Conservation (phyloP, 2,113 vertebrate genomes). For the Pseudorhombus dupliciocellatus region DNA sequence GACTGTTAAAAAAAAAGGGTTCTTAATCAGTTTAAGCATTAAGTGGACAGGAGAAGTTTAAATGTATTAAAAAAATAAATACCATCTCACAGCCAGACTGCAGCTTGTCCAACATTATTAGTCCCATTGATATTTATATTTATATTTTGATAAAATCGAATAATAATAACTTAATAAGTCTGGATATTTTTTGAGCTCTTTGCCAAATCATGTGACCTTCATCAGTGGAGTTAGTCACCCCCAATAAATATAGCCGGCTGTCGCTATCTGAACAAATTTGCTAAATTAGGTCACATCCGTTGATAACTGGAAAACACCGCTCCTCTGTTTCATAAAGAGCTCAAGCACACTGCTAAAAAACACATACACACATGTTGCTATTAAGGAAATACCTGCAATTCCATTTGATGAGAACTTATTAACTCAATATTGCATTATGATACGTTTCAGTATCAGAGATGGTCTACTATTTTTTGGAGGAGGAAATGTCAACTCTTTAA, state of each 20-base stretch:
- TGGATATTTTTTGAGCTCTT: not conserved
- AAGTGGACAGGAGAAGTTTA: not conserved
- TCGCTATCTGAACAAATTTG: not conserved
- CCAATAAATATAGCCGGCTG: not conserved
- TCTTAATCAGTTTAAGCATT: slow-evolving; percentile 3
- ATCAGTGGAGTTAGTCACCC: not conserved
- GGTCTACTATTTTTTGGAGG: too few species aligned
- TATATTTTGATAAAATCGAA: too few species aligned
- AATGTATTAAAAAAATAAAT: not conserved
- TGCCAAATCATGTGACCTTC: not conserved
- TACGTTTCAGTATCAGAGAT: too few species aligned
- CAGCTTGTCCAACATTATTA: not conserved
- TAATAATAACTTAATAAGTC: not conserved
- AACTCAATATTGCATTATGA: too few species aligned
- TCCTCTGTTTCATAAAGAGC: too few species aligned
- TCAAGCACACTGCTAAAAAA: too few species aligned
- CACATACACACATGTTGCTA: too few species aligned
- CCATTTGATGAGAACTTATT: too few species aligned
- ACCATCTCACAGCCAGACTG: not conserved
- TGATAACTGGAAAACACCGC: not conserved
- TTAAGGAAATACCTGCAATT: too few species aligned
- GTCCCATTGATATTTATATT: not conserved
- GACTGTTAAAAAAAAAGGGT: too few species aligned
- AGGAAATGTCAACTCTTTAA: too few species aligned
- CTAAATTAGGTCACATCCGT: not conserved